Base-by-base conservation (phyloP, 2,113 vertebrate genomes). In the Riparia riparia region DNA sequence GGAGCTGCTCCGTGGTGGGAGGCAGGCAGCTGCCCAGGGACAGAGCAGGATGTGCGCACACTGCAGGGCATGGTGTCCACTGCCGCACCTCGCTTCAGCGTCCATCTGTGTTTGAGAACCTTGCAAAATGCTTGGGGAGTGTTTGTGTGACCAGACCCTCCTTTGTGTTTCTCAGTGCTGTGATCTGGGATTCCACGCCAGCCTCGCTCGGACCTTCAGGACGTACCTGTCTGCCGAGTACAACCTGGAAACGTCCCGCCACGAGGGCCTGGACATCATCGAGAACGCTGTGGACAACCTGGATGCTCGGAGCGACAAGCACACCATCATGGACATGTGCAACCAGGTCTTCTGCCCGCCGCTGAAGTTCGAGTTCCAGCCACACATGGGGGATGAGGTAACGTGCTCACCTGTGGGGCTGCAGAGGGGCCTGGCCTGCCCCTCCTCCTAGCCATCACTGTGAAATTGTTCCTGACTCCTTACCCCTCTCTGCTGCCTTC, bases 321-420 rank as follows among this genome's bases (percentile, higher is more conserved):
- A 99, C 98, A 99, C 99, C 24, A 97, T 99, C 96, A 99, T 99
- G 99, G 99, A 99, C 97, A 99, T 99, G 98, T 99, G 99, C 97
- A 99, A 99, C 98, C 99, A 99, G 97, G 99, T 99, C 97, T 99
- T 99, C 98, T 99, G 99, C 86, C 99, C 99, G 1, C 99, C 99
- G 0, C 99, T 99, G 91, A 99, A 99, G 96, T 99, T 99, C 6
- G 99, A 99, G 97, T 99, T 99, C 97, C 99, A 99, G 97, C 99
- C 99, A 3, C 99, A 99, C 97, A 99, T 99, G 99, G 99, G 99
- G 49, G 99, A 99, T 4, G 99, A 99, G 99, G 99, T 99, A 80
- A 12, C 0, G 32, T 29, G 31, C 91, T 64, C 22, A 0, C 20
- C 29, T 2, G 12, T 10, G 78, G 60, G 69, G 61, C 68, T 82